A percentile compares a stretch with the other conserved stretches of the same genome.
phyloP scores from a whole-genome alignment of 2,888 invertebrate species.

The Conchocele bisecta region DNA sequence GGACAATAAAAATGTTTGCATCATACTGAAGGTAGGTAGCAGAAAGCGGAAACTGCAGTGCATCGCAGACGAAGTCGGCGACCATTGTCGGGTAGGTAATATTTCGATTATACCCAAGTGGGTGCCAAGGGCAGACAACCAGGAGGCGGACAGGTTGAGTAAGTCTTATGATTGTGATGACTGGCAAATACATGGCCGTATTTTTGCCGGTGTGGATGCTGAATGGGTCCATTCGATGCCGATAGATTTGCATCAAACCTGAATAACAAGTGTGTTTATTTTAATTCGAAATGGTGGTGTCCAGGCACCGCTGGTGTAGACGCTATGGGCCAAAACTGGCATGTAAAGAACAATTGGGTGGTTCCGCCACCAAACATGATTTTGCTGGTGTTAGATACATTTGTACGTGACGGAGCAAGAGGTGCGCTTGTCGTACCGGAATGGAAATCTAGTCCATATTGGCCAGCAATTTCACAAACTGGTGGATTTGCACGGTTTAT shows the following conservation, averaged over 20 bases:
- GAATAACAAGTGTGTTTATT: constrained; percentile 17
- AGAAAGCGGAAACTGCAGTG: constrained; percentile 17
- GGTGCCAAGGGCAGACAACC: constrained; percentile 17
- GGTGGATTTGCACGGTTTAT: neutral
- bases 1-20: constrained; percentile 35
- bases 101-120: constrained; percentile 14
- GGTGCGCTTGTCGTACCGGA: neutral
- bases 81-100: neutral
- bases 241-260: constrained; percentile 26
- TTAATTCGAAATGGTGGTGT: constrained; percentile 26
- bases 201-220: constrained; percentile 9
- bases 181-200: constrained; percentile 1
- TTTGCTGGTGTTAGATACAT: neutral
- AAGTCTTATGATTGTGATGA: constrained; percentile 21
- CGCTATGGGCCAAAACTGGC: constrained; percentile 15
- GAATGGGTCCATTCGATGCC: constrained; percentile 2
- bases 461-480: neutral
- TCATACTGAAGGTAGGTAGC: constrained; percentile 30
- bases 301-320: constrained; percentile 5
- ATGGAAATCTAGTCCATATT: neutral
- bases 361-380: constrained; percentile 17
- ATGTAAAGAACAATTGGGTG: constrained; percentile 14
- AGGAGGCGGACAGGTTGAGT: constrained; percentile 18
- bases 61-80: neutral
- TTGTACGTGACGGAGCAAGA: neutral